A percentile compares a stretch with the other conserved stretches of the same genome.
phyloP scores from a whole-genome alignment of 2,113 vertebrate genomes.

The Deroptyus accipitrinus region DNA sequence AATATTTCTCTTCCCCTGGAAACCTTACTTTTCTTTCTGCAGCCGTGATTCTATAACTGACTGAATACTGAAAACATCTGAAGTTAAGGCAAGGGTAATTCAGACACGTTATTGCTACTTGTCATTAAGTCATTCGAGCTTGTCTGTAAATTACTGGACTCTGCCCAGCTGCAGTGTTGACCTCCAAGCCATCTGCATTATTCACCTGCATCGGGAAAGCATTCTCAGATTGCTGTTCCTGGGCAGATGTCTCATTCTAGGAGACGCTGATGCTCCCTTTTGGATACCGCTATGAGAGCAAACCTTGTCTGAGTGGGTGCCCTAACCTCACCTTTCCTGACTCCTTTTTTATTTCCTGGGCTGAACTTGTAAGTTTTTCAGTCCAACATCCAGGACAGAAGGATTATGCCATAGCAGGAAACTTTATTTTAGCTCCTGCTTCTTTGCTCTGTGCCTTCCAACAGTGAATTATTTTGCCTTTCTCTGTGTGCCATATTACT shows the following conservation, averaged over 20 bases:
- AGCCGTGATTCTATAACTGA: neutral
- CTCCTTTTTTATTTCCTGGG: neutral
- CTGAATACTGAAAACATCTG: neutral
- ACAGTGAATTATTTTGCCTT: neutral
- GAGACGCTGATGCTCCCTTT: neutral
- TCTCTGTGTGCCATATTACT: neutral
- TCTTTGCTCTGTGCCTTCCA: neutral
- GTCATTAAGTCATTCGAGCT: neutral
- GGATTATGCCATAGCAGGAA: neutral
- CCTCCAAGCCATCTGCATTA: neutral
- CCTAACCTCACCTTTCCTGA: neutral
- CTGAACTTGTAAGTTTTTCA: neutral
- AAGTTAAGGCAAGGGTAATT: neutral
- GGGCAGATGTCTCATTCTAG: neutral
- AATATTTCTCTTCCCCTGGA: slow-evolving; percentile 22
- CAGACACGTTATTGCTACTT: neutral
- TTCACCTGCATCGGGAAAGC: neutral
- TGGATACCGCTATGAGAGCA: neutral
- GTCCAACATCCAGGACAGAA: neutral
- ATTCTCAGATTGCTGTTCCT: neutral
- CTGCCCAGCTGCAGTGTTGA: neutral
- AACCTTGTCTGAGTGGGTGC: neutral
- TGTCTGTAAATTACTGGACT: neutral
- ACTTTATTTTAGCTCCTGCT: neutral
- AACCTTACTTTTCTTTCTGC: neutral